Evolutionary conservation across 2,113 vertebrate species (phyloP).

Genomic region (Eubucco bourcierii): DNA sequence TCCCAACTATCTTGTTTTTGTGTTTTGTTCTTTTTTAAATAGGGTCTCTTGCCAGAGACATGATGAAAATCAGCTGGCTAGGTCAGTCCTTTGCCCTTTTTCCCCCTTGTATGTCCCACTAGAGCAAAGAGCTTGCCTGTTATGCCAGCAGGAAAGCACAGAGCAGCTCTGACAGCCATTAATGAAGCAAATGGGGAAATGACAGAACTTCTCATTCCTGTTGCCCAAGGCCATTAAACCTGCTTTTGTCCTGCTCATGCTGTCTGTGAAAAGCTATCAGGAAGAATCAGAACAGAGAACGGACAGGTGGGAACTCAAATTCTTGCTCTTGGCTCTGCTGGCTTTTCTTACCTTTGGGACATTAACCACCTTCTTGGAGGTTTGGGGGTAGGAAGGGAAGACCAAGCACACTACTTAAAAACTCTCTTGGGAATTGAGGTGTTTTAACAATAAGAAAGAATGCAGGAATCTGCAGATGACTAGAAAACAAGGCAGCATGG

Average conservation of each 20-base stretch:
- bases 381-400: background rate
- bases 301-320: background rate
- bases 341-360: background rate
- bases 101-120: background rate
- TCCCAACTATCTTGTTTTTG: background rate
- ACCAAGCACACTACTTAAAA: background rate
- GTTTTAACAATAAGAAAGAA: background rate
- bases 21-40: background rate
- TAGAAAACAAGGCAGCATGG: background rate
- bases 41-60: background rate
- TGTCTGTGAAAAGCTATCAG: background rate
- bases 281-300: background rate
- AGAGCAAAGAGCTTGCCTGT: slow-evolving; percentile 29
- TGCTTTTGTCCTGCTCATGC: background rate
- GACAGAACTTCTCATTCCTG: background rate
- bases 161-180: background rate
- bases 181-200: slow-evolving; percentile 25
- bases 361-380: background rate
- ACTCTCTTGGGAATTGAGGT: background rate
- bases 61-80: slow-evolving; percentile 22
- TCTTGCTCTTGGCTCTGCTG: background rate
- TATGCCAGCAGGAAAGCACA: background rate
- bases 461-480: background rate
- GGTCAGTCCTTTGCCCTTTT: slow-evolving; percentile 26
- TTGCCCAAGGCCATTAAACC: background rate